A percentile compares a stretch with the other conserved stretches of the same genome.
These are phyloP conservation scores for Micrasema longulum DNA, from an alignment of 1,140 invertebrate genomes.

Conservation along the genomic window DNA sequence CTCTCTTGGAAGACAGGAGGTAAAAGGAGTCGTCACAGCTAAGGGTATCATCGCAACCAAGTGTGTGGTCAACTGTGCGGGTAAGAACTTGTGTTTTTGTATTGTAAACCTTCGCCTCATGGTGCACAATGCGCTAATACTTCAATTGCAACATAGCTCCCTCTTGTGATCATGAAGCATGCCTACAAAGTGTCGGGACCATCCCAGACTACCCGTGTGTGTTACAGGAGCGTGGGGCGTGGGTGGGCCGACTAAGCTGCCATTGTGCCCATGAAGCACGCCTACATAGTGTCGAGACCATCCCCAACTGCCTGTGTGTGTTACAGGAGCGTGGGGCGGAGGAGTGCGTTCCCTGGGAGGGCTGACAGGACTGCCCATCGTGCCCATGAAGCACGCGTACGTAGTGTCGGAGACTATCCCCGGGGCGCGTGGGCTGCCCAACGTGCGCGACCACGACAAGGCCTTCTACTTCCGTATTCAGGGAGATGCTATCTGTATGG, in stretches of 20 bases:
- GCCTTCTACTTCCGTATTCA: constrained; percentile 87
- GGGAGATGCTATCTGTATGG: constrained; percentile 83
- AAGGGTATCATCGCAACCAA: constrained; percentile 79
- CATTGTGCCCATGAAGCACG: constrained; percentile 76
- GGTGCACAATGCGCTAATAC: too few species aligned
- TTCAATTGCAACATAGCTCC: too few species aligned
- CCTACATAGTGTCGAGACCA: too few species aligned
- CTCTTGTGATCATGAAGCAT: too few species aligned
- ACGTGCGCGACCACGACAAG: constrained; percentile 86
- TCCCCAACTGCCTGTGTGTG: too few species aligned
- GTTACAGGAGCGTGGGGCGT: constrained; percentile 83
- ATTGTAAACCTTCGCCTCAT: background rate
- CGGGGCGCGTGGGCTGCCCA: constrained; percentile 79
- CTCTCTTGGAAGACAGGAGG: constrained; percentile 73
- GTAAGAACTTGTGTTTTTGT: constrained; percentile 58
- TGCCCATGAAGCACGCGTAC: constrained; percentile 90
- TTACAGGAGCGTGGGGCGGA: constrained; percentile 82
- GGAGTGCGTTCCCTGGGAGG: constrained; percentile 75
- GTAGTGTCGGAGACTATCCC: constrained; percentile 84
- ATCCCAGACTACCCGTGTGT: too few species aligned
- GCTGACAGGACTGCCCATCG: constrained; percentile 73
- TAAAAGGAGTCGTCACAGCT: constrained; percentile 81
- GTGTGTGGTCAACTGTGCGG: constrained; percentile 80
- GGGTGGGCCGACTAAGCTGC: constrained; percentile 69
- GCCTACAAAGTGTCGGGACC: too few species aligned